Evolutionary conservation across 2,113 vertebrate genomes (phyloP).

Genomic region (Ceyx melanurus): DNA sequence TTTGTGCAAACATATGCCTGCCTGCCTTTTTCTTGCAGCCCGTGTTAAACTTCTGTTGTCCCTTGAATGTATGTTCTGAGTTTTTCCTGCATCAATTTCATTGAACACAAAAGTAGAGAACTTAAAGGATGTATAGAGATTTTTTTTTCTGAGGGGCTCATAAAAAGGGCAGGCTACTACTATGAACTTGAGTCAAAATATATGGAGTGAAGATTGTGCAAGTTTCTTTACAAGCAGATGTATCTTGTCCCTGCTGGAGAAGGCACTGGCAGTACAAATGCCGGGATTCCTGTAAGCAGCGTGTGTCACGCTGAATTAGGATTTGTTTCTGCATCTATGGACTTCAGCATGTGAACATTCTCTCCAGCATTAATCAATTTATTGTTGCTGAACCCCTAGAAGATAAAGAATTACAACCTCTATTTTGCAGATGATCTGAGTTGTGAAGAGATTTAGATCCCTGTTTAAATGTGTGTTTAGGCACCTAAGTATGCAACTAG

Average conservation of each 20-base stretch:
- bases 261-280: not conserved
- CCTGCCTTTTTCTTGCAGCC: not conserved
- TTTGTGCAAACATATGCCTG: not conserved
- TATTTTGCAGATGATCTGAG: not conserved
- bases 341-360: not conserved
- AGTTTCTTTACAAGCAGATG: not conserved
- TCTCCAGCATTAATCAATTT: not conserved
- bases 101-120: not conserved
- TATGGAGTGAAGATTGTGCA: not conserved
- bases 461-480: slow-evolving; percentile 6
- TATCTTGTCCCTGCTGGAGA: not conserved
- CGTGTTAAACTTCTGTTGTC: slow-evolving; percentile 6
- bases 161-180: slow-evolving; percentile 15
- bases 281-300: not conserved
- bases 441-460: not conserved
- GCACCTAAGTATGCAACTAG: not conserved
- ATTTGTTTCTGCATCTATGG: slow-evolving; percentile 31
- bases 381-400: not conserved
- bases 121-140: not conserved
- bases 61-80: not conserved
- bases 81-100: slow-evolving; percentile 8
- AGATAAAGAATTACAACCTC: not conserved
- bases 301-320: not conserved
- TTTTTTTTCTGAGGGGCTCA: slow-evolving; percentile 1
- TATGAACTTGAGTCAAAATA: not conserved